Base-by-base conservation (phyloP, 2,113 vertebrate species). In the Anolis carolinensis region DNA sequence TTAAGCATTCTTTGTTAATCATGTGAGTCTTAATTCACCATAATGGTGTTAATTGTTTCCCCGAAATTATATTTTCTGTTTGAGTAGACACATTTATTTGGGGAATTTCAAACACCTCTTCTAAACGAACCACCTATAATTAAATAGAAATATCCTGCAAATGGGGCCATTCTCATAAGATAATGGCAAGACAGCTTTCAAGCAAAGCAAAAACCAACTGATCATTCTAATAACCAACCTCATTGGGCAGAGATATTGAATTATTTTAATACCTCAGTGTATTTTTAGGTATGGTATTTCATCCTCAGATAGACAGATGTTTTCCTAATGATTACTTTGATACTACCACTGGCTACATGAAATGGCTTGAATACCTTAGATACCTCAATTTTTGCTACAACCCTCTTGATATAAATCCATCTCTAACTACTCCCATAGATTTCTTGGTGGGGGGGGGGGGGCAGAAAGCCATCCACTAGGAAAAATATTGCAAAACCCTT, bases 131-230 rank as follows among this genome's bases (percentile, higher is more conserved):
- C 67, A n/a, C 21, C 79, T 65, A 27, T 10, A n/a, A 55, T 84
- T 79, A 87, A 83, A 3, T 6, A 59, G 2, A 50, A 23, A 16
- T 81, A 13, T 86, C 50, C 48, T 36, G 1, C 76, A 59, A 55
- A 74, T n/a, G 30, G 23, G 9, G 8, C n/a, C 5, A 10, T 82
- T 83, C 32, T 30, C 36, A 44, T 77, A 18, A 77, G 48, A 44
- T 39, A 68, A 74, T 0, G 0, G 9, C 52, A 32, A 59, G 25
- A 4, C 34, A 10, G 1, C 79, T 11, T 10, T 78, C 70, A 82
- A 44, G 59, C 65, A 85, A 81, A 82, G 3, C 30, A 62, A 30
- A 89, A 50, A 74, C 50, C 68, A 65, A 9, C 36, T 84, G 68
- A 80, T 89, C 2, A n/a, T 87, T 80, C 80, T 73, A 90, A 68